Percentiles rank a stretch among this genome's conserved stretches.
These are phyloP conservation scores for Eupeodes latifasciatus DNA, from an alignment of 2,888 invertebrate genomes.

Conservation along the genomic window DNA sequence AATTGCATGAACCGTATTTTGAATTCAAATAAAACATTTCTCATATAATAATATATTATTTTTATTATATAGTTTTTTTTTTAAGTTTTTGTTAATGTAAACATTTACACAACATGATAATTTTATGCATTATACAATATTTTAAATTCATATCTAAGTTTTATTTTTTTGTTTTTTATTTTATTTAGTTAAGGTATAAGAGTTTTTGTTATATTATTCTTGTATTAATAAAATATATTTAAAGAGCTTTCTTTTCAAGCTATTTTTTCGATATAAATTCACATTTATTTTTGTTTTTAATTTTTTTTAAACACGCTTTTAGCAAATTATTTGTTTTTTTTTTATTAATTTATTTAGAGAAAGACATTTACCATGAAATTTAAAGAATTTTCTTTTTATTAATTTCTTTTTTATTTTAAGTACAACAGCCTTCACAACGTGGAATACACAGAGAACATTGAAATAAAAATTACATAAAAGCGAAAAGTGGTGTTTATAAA, in stretches of 20 bases:
- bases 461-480: not conserved
- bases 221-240: slow-evolving; percentile 38
- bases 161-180: not conserved
- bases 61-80: slow-evolving; percentile 51
- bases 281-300: slow-evolving; percentile 13
- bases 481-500: not conserved
- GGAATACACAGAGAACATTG: not conserved
- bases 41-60: slow-evolving; percentile 53
- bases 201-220: slow-evolving; percentile 19
- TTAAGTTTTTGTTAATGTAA: slow-evolving; percentile 49
- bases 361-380: slow-evolving; percentile 31
- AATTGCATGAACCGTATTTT: not conserved
- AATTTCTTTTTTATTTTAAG: not conserved
- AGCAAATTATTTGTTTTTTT: slow-evolving; percentile 4
- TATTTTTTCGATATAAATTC: slow-evolving; percentile 34
- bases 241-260: slow-evolving; percentile 17
- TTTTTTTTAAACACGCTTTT: slow-evolving; percentile 16
- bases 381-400: not conserved
- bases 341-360: slow-evolving; percentile 11
- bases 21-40: not conserved
- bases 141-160: slow-evolving; percentile 55
- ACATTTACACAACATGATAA: slow-evolving; percentile 63
- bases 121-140: slow-evolving; percentile 43
- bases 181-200: slow-evolving; percentile 53
- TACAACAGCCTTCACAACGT: slow-evolving; percentile 9